A percentile compares a stretch with the other conserved stretches of the same genome.
These are phyloP conservation scores for Drosophila helvetica DNA, from an alignment of 2,888 invertebrate species.

Conservation along the genomic window DNA sequence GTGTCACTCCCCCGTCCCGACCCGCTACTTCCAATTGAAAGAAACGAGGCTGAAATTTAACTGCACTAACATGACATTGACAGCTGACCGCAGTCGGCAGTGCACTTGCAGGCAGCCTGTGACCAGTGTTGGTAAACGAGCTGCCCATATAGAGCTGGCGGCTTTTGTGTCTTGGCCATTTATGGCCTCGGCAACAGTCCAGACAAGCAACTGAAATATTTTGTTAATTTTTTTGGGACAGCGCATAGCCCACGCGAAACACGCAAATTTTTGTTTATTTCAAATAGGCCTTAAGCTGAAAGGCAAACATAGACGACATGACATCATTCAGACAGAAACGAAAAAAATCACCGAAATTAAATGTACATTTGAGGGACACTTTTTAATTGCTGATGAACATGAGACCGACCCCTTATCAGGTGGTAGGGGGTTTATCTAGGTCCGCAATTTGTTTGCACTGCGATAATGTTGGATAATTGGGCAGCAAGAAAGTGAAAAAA, in stretches of 20 bases:
- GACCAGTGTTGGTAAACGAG: constrained; percentile 35
- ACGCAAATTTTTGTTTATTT: constrained; percentile 60
- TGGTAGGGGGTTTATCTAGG: constrained; percentile 60
- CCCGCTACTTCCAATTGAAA: constrained; percentile 40
- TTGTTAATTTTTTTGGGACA: constrained; percentile 30
- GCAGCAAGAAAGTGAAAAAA: constrained; percentile 23
- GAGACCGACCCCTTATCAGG: constrained; percentile 62
- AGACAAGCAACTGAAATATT: constrained; percentile 11
- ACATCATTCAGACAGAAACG: constrained; percentile 59
- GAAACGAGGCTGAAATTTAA: constrained; percentile 13
- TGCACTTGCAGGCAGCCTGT: constrained; percentile 37
- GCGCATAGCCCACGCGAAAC: constrained; percentile 53
- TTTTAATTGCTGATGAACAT: constrained; percentile 55
- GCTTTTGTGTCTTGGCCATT: constrained; percentile 41
- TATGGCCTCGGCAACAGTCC: constrained; percentile 30
- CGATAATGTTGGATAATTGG: constrained; percentile 69
- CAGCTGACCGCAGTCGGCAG: constrained; percentile 58
- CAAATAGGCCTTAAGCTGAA: constrained; percentile 53
- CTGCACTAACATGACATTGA: constrained; percentile 55
- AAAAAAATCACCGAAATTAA: constrained; percentile 31
- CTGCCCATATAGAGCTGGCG: constrained; percentile 11
- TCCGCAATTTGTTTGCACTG: constrained; percentile 57
- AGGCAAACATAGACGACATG: constrained; percentile 47
- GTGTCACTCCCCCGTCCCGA: not conserved
- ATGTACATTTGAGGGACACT: constrained; percentile 57